phyloP scores from a whole-genome alignment of 2,888 invertebrate species.

The Apoderus coryli region DNA sequence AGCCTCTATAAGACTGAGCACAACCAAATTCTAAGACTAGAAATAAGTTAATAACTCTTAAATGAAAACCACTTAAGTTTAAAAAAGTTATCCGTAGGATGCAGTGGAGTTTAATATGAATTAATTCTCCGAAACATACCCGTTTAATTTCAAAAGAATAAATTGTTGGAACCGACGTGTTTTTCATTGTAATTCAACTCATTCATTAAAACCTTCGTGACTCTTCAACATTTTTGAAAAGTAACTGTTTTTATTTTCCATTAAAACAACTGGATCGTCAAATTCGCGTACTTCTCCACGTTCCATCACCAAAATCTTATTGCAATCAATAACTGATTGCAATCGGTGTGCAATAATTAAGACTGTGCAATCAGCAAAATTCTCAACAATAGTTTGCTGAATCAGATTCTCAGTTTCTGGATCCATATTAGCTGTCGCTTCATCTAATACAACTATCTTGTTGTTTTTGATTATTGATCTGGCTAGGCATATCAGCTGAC shows the following conservation, averaged over 20 bases:
- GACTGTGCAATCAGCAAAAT: slow-evolving; percentile 38
- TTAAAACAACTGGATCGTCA: slow-evolving; percentile 20
- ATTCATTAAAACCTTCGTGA: slow-evolving; percentile 7
- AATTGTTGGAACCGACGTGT: too few species aligned
- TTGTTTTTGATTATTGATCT: slow-evolving; percentile 38
- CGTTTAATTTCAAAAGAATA: too few species aligned
- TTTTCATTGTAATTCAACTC: neutral
- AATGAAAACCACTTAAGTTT: too few species aligned
- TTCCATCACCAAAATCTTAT: slow-evolving; percentile 38
- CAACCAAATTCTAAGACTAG: too few species aligned
- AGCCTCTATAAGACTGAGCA: too few species aligned
- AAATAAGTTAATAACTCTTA: too few species aligned
- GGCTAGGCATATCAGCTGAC: slow-evolving; percentile 41
- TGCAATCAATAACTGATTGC: slow-evolving; percentile 42
- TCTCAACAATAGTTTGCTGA: slow-evolving; percentile 37
- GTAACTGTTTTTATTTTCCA: slow-evolving; percentile 19
- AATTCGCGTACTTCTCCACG: slow-evolving; percentile 30
- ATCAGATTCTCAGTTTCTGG: slow-evolving; percentile 38
- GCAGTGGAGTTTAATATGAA: too few species aligned
- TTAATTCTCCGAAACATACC: too few species aligned
- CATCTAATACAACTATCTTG: slow-evolving; percentile 39
- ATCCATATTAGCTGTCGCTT: slow-evolving; percentile 43
- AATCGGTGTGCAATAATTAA: slow-evolving; percentile 33
- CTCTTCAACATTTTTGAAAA: slow-evolving; percentile 20
- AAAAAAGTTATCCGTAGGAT: too few species aligned